These are phyloP conservation scores for Chionis minor DNA, from an alignment of 2,113 vertebrate genomes.

Conservation along the genomic window DNA sequence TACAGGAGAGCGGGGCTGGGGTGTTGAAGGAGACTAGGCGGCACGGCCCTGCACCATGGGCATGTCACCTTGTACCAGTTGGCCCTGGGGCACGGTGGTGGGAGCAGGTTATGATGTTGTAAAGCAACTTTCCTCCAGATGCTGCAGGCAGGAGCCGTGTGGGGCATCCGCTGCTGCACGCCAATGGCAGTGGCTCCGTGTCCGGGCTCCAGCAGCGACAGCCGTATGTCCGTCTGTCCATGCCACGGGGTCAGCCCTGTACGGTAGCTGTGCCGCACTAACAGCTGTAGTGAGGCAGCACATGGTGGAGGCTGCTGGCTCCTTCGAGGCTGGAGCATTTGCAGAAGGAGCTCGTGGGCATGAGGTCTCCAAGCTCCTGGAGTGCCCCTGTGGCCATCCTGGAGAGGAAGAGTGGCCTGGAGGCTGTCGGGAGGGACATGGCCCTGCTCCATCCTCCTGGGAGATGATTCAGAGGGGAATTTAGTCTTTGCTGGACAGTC, in stretches of 20 bases:
- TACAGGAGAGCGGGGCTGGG: not conserved
- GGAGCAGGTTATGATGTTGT: not conserved
- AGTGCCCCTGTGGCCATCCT: not conserved
- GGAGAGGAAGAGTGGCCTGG: not conserved
- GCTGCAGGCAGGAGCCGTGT: not conserved
- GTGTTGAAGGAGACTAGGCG: accelerated
- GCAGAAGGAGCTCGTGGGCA: not conserved
- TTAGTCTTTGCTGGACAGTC: not conserved
- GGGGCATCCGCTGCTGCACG: not conserved
- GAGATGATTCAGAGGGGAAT: not conserved
- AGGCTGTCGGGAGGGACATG: accelerated
- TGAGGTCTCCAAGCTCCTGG: not conserved
- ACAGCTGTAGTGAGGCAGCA: accelerated
- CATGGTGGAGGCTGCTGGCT: accelerated
- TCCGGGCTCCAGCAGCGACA: not conserved
- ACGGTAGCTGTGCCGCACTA: accelerated
- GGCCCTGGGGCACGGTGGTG: accelerated
- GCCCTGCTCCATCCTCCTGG: not conserved
- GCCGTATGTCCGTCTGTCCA: accelerated
- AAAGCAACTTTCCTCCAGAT: accelerated
- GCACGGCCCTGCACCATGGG: not conserved
- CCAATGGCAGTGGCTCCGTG: accelerated
- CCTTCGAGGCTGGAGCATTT: not conserved
- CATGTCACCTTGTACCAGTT: too few relatives aligned
- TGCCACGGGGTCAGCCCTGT: accelerated